Conservation (phyloP, 2,797 vertebrate species). For the Pogoniulus pusillus region DNA sequence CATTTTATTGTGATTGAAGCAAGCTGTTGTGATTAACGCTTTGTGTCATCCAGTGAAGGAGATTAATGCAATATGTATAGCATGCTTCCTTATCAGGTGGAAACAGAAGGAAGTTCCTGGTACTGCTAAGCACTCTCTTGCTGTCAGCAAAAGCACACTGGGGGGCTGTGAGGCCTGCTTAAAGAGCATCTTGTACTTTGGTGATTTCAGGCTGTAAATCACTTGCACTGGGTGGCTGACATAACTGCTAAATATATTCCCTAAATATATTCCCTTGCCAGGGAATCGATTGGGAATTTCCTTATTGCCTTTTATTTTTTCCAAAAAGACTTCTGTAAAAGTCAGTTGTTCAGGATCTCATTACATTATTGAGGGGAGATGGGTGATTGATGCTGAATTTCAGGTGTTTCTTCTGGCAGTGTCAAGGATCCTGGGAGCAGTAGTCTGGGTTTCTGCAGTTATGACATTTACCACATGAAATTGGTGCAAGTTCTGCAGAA, state of each 20-base stretch:
- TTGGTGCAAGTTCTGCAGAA: neutral
- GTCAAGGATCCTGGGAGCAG: fast-evolving
- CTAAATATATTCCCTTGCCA: neutral
- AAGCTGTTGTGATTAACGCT: neutral
- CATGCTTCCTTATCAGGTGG: neutral
- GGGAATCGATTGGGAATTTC: neutral
- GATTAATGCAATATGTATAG: neutral
- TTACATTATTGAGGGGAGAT: neutral
- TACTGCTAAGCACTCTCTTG: neutral
- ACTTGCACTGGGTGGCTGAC: neutral
- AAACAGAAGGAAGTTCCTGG: constrained; percentile 16
- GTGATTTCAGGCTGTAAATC: neutral
- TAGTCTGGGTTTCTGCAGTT: neutral
- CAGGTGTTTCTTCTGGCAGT: neutral
- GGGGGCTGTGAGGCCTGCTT: neutral
- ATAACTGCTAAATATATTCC: neutral
- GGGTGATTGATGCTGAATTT: neutral
- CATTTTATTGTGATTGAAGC: neutral
- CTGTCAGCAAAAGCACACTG: neutral
- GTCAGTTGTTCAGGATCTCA: neutral
- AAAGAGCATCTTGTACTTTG: neutral
- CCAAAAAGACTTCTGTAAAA: neutral
- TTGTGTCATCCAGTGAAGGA: neutral
- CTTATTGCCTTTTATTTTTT: neutral
- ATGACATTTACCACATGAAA: neutral